Evolutionary conservation across 2,797 vertebrate species (phyloP).

Genomic region (Clamator glandarius): DNA sequence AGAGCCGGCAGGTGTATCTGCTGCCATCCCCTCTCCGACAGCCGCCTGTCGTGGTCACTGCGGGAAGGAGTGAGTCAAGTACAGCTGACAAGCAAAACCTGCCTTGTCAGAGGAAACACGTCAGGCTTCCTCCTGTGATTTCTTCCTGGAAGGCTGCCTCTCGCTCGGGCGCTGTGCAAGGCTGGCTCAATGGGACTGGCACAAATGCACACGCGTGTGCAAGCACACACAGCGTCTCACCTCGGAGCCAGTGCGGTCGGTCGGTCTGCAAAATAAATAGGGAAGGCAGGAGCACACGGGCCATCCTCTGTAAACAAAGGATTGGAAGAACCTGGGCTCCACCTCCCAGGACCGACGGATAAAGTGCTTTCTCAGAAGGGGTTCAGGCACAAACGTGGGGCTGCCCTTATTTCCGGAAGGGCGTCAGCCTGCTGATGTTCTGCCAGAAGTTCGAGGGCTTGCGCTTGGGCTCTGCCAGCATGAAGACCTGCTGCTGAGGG

Average conservation of each 20-base stretch:
- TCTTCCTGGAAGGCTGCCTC: background rate
- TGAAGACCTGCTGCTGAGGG: constrained; percentile 93
- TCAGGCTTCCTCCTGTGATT: background rate
- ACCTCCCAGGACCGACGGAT: constrained; percentile 73
- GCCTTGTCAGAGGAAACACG: background rate
- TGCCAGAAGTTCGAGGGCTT: constrained; percentile 98
- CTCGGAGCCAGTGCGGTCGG: background rate
- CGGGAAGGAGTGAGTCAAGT: background rate
- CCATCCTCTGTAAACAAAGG: constrained; percentile 58
- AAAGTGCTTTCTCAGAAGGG: constrained; percentile 85
- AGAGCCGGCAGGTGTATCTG: background rate
- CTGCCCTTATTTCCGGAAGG: constrained; percentile 89
- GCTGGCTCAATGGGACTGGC: background rate
- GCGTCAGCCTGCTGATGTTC: constrained; percentile 93
- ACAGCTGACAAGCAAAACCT: background rate
- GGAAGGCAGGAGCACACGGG: constrained; percentile 27
- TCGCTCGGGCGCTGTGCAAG: background rate
- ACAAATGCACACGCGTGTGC: background rate
- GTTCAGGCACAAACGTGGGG: constrained; percentile 69
- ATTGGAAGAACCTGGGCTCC: constrained; percentile 41
- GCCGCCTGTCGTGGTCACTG: background rate
- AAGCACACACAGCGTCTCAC: background rate
- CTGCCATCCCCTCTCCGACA: background rate
- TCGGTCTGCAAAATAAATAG: constrained; percentile 44
- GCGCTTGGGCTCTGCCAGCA: constrained; percentile 94